A percentile compares a stretch with the other conserved stretches of the same genome.
Evolutionary conservation across 2,113 vertebrate species (phyloP).

Genomic region (Nannospalax galili): DNA sequence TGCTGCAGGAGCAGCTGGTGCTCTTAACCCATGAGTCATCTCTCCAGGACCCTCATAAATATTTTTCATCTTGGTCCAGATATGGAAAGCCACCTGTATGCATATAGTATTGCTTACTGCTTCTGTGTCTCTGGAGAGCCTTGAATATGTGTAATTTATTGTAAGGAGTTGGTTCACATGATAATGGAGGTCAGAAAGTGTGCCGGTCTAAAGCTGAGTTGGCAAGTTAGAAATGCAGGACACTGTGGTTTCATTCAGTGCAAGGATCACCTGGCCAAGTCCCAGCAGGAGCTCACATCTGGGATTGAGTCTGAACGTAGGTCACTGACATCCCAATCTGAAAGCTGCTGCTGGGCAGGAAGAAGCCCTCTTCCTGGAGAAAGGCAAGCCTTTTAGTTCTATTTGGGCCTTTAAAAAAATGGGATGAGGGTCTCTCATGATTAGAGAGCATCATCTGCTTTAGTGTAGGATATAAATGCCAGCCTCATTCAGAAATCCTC

Average conservation of each 20-base stretch:
- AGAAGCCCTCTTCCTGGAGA: background rate
- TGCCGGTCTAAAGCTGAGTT: background rate
- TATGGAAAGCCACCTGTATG: background rate
- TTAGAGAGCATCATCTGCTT: background rate
- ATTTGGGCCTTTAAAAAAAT: background rate
- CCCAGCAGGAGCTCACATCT: background rate
- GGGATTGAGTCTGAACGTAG: background rate
- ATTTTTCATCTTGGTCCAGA: too few relatives aligned
- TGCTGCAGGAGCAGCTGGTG: too few relatives aligned
- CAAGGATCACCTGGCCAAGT: background rate
- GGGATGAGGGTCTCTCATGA: background rate
- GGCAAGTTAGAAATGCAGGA: background rate
- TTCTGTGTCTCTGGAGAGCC: background rate
- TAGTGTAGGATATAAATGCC: background rate
- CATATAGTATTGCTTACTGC: background rate
- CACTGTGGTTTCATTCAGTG: background rate
- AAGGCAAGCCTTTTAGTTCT: background rate
- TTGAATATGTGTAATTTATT: background rate
- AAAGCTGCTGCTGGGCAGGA: too few relatives aligned
- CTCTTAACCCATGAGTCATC: too few relatives aligned
- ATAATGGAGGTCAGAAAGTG: background rate
- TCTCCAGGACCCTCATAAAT: too few relatives aligned
- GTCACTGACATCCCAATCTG: too few relatives aligned
- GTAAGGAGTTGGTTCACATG: background rate
- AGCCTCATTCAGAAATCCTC: background rate